Evolutionary conservation across 2,797 vertebrate genomes (phyloP).

Genomic region (Pantherophis alleghaniensis): DNA sequence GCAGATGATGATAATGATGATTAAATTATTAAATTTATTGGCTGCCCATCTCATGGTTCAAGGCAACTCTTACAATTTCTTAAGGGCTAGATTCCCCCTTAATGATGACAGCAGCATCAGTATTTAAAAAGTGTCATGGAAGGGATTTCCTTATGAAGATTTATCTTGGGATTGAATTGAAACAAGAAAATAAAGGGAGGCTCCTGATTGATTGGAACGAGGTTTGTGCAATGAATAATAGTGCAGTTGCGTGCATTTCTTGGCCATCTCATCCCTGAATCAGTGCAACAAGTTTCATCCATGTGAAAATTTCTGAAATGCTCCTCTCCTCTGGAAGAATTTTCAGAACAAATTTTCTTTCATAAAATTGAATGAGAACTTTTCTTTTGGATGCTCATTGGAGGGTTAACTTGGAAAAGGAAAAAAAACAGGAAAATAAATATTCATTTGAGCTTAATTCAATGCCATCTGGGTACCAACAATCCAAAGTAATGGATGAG

Average conservation of each 20-base stretch:
- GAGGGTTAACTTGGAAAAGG: neutral
- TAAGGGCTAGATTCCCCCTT: neutral
- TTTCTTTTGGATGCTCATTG: too few relatives aligned
- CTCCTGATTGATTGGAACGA: neutral
- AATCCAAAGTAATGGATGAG: neutral
- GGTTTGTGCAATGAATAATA: neutral
- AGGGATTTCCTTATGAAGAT: neutral
- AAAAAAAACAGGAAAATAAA: neutral
- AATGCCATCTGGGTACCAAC: neutral
- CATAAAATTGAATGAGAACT: neutral
- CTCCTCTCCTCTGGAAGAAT: neutral
- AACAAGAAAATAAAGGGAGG: neutral
- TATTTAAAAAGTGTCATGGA: neutral
- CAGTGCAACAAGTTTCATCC: neutral
- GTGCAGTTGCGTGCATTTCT: neutral
- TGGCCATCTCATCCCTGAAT: neutral
- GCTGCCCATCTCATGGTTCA: neutral
- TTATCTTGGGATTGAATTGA: neutral
- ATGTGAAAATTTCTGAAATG: neutral
- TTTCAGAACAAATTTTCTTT: neutral
- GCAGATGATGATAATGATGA: neutral
- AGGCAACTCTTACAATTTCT: neutral
- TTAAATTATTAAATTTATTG: neutral
- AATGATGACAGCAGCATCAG: neutral
- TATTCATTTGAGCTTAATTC: neutral